Percentiles rank a stretch among this genome's conserved stretches.
Conservation (phyloP, 2,888 invertebrate species). For the Hirtodrosophila cameraria region DNA sequence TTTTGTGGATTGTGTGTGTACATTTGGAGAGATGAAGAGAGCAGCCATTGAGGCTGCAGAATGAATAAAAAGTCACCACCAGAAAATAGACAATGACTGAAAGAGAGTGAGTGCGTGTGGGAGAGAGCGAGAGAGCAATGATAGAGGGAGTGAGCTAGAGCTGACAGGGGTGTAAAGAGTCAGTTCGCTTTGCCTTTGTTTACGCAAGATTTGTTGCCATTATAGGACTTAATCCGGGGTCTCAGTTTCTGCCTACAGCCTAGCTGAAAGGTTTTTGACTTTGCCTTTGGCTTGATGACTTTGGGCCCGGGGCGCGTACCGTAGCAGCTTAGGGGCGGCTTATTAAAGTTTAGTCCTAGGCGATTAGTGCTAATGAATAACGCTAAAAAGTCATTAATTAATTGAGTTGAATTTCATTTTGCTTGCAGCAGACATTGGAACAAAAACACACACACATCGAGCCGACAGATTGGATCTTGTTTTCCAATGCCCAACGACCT, state of each 20-base stretch:
- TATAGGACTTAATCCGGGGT: conserved; percentile 67
- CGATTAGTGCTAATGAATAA: conserved; percentile 76
- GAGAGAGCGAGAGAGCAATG: neutral
- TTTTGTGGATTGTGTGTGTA: conserved; percentile 72
- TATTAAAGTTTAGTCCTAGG: conserved; percentile 50
- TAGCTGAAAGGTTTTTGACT: conserved; percentile 71
- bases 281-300: conserved; percentile 45
- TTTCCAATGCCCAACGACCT: conserved; percentile 51
- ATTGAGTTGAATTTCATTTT: conserved; percentile 56
- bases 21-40: conserved; percentile 60
- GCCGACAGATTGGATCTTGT: conserved; percentile 35
- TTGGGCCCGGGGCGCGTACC: conserved; percentile 35
- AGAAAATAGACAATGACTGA: conserved; percentile 38
- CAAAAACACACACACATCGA: conserved; percentile 14
- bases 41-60: conserved; percentile 76
- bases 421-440: conserved; percentile 30
- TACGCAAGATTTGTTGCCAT: conserved; percentile 81
- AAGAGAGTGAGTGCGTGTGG: conserved; percentile 14
- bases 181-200: conserved; percentile 67
- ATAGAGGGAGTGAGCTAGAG: conserved; percentile 5
- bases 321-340: conserved; percentile 58
- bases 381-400: conserved; percentile 75
- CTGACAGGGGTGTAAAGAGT: conserved; percentile 53
- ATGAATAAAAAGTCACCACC: conserved; percentile 66
- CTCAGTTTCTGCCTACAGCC: conserved; percentile 60